phyloP scores from a whole-genome alignment of 1,140 invertebrate species.

The Calephelis nemesis region DNA sequence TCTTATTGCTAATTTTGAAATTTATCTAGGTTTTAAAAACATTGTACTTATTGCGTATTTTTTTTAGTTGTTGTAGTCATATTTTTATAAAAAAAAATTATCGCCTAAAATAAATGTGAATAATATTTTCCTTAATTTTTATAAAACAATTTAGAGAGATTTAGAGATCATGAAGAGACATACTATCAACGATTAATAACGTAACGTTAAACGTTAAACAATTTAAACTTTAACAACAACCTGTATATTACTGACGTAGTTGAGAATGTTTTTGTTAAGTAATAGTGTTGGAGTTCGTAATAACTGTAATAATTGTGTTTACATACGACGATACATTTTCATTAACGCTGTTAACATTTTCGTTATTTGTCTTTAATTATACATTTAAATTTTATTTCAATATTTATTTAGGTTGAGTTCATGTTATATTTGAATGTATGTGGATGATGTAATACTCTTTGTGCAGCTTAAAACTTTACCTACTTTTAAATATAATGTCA shows the following conservation, averaged over 20 bases:
- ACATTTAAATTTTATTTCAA: conserved; percentile 11
- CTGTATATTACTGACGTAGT: not conserved
- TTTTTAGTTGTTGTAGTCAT: no score
- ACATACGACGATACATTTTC: conserved; percentile 1
- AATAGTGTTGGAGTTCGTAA: conserved; percentile 3
- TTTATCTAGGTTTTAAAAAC: no score
- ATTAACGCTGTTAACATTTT: conserved; percentile 4
- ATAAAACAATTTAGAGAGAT: no score
- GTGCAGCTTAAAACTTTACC: no score
- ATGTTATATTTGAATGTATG: not conserved
- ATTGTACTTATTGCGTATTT: no score
- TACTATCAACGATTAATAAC: not conserved
- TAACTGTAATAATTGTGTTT: conserved; percentile 8
- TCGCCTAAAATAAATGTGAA: no score
- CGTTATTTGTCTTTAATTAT: conserved; percentile 5
- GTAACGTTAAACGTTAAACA: not conserved
- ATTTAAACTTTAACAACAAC: not conserved
- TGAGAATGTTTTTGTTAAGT: conserved; percentile 2
- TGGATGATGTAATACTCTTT: no score
- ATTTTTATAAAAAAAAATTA: no score
- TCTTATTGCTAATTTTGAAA: no score
- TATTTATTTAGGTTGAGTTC: conserved; percentile 2
- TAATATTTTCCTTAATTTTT: no score
- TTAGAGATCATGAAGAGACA: no score
- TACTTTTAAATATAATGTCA: no score